Conservation (phyloP, 2,797 vertebrate genomes). For the Urophycis tenuis region DNA sequence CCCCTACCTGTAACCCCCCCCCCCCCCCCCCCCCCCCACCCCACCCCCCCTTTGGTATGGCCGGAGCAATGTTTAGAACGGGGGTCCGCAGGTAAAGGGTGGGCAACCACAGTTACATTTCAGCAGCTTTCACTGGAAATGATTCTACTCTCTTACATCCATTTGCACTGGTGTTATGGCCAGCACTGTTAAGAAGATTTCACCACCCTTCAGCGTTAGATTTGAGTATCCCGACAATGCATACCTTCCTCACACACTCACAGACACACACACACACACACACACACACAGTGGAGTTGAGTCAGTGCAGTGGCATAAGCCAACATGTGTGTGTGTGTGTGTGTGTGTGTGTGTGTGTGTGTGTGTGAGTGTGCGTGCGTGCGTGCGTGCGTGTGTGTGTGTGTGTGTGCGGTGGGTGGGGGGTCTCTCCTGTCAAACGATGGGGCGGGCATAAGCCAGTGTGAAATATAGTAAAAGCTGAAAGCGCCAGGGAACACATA, state of each 20-base stretch:
- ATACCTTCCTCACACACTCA: slow-evolving; percentile 26
- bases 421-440: background rate
- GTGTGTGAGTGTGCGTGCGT: background rate
- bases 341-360: background rate
- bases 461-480: slow-evolving; percentile 61
- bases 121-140: background rate
- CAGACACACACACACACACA: background rate
- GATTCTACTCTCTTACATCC: background rate
- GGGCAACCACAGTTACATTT: background rate
- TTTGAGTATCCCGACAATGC: slow-evolving; percentile 33
- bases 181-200: slow-evolving; percentile 31
- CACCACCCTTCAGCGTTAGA: slow-evolving; percentile 10
- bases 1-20: too few species aligned
- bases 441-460: slow-evolving; percentile 44
- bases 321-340: background rate
- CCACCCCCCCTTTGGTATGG: background rate
- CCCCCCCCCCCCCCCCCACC: too few species aligned
- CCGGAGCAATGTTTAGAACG: background rate
- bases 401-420: background rate
- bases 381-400: background rate
- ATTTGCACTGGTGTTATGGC: slow-evolving; percentile 10
- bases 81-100: background rate
- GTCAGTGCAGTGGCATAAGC: background rate
- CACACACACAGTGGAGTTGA: background rate
- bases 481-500: slow-evolving; percentile 46